Evolutionary conservation across 2,113 vertebrate species (phyloP), one percentile per base, ranked within the genome.

Genomic region (Pycnonotus jocosus): DNA sequence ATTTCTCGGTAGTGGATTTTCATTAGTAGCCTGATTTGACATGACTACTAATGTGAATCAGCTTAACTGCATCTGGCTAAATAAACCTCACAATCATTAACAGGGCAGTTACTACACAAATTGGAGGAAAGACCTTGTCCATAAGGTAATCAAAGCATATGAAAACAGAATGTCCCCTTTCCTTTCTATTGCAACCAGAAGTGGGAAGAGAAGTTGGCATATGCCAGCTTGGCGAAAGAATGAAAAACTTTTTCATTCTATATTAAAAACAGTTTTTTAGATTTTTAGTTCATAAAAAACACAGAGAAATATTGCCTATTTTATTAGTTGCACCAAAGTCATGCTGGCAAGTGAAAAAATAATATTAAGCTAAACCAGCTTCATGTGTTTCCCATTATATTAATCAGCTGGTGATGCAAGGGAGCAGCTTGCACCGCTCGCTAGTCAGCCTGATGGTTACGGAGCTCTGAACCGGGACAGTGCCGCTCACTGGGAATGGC

Each of bases 301-400:
- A 95, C 31, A 88, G 42, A 91, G 61, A 88, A 97, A 93, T 97
- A 96, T 92, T 97, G 81, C 84, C 95, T 95, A 87, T 85, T 97
- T 97, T 96, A 97, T 96, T 97, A 97, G 95, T 90, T 97, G 84
- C 65, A 96, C 87, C 88, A 84, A 95, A 96, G 95, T 92, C 86
- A 81, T 84, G 61, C 60, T 98, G 98, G 96, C 97, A 98, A 96
- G 83, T 80, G 81, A 96, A 97, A 90, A 97, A 95, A 92, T 90
- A 97, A 96, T 91, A 97, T 96, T 93, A 96, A 97, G 95, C 70
- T 93, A 73, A 97, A 97, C 96, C 92, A 22, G 10, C 69, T 90
- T 94, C 95, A 96, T 95, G 69, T 97, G 95, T 93, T 98, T 96
- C 83, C 71, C 84, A 90, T 98, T 98, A 96, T 85, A 85, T 58